A percentile compares a stretch with the other conserved stretches of the same genome.
These are phyloP conservation scores for Sinhomidia bicolor DNA, from an alignment of 2,888 invertebrate genomes.

Conservation along the genomic window DNA sequence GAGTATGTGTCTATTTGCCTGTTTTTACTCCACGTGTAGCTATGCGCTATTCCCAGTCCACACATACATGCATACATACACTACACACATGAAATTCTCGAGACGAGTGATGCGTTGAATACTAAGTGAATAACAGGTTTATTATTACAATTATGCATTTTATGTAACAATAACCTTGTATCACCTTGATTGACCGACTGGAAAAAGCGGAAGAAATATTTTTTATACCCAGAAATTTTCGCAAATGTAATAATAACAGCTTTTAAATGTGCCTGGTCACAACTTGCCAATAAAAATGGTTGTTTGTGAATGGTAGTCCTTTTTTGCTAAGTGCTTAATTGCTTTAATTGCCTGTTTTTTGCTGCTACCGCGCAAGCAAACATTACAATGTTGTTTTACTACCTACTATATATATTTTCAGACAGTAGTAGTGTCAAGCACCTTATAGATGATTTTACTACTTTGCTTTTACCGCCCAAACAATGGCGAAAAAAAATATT, in stretches of 20 bases:
- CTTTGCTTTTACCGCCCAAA: no score
- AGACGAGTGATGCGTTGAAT: constrained; percentile 59
- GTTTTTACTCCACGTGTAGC: constrained; percentile 16
- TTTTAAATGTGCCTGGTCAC: not conserved
- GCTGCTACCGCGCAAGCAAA: not conserved
- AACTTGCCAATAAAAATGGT: not conserved
- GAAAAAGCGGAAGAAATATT: constrained; percentile 70
- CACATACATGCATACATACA: not conserved
- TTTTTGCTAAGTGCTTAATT: constrained; percentile 48
- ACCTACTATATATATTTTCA: not conserved
- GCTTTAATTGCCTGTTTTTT: constrained; percentile 21
- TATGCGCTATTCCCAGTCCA: no score
- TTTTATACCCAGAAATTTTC: constrained; percentile 30
- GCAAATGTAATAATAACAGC: constrained; percentile 1
- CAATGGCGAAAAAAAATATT: no score
- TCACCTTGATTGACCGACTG: constrained; percentile 71
- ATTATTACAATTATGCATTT: constrained; percentile 68
- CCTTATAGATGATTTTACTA: not conserved
- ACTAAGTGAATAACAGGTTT: constrained; percentile 72
- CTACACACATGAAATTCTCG: not conserved
- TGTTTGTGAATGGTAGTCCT: not conserved
- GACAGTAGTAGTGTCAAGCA: not conserved
- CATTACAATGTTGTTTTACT: not conserved
- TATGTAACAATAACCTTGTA: constrained; percentile 72
- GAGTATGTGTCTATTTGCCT: not conserved